Conservation (phyloP, 2,113 vertebrate species). For the Falcunculus frontatus region DNA sequence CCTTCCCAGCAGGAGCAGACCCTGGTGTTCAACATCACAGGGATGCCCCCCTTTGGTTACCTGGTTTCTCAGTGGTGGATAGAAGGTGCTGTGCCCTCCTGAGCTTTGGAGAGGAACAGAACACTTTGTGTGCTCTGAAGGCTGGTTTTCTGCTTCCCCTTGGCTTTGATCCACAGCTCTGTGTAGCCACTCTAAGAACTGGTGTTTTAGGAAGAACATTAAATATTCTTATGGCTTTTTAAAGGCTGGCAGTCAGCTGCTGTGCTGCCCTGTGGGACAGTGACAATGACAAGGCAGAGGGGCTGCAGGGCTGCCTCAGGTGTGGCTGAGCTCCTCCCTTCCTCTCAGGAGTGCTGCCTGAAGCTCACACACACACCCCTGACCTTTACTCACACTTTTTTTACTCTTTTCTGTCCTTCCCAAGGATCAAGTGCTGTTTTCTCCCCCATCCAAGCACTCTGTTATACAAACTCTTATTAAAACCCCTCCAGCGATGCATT, state of each 20-base stretch:
- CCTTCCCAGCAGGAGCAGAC: not conserved
- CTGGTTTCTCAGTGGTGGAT: not conserved
- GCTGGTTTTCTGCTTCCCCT: not conserved
- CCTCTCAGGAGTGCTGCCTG: not conserved
- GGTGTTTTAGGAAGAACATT: not conserved
- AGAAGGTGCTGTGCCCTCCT: not conserved
- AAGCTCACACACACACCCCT: not conserved
- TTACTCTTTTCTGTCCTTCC: not conserved
- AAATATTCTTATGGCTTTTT: rapidly evolving
- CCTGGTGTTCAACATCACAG: not conserved
- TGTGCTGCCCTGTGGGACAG: not conserved
- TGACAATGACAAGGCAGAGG: not conserved
- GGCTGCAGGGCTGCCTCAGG: not conserved
- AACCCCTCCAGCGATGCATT: not conserved
- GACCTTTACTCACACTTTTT: not conserved
- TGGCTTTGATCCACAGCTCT: not conserved
- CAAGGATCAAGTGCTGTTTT: not conserved
- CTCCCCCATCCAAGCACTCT: not conserved
- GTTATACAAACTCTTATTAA: not conserved
- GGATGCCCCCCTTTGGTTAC: not conserved
- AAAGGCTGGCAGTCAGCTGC: not conserved
- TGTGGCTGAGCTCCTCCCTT: not conserved
- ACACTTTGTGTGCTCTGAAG: not conserved
- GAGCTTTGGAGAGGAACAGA: not conserved
- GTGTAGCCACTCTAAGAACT: not conserved